Conservation (phyloP, 2,888 invertebrate genomes). For the Nephrotoma appendiculata region DNA sequence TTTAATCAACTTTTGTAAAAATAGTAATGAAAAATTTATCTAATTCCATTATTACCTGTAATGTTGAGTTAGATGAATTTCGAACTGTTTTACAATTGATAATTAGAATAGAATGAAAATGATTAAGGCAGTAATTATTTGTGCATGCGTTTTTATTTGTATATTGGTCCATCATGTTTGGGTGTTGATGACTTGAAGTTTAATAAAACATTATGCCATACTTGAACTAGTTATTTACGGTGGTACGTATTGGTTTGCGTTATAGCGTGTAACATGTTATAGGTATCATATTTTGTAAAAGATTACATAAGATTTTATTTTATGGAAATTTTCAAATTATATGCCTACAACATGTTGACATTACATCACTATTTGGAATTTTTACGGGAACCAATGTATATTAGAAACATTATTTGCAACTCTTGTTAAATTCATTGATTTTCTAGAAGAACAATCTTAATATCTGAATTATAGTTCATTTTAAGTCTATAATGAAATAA, state of each 20-base stretch:
- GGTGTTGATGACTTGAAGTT: too few species aligned
- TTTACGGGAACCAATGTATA: neutral
- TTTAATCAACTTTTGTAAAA: neutral
- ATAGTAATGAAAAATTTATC: neutral
- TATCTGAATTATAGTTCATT: neutral
- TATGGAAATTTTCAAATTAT: neutral
- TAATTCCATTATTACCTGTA: neutral
- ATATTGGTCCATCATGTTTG: too few species aligned
- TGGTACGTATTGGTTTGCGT: too few species aligned
- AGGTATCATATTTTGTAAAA: too few species aligned
- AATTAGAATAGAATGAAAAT: neutral
- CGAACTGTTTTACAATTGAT: neutral
- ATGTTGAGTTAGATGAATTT: neutral
- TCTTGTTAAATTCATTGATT: neutral
- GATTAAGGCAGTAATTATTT: too few species aligned
- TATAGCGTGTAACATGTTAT: too few species aligned
- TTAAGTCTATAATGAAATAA: too few species aligned
- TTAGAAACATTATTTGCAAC: neutral
- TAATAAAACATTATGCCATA: too few species aligned
- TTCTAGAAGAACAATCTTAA: neutral
- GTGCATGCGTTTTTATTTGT: too few species aligned
- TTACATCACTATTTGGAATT: neutral
- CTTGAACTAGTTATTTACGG: too few species aligned
- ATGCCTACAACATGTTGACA: neutral
- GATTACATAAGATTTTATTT: too few species aligned